These are phyloP conservation scores for Poecilia picta DNA, from an alignment of 2,797 vertebrate species.

Conservation along the genomic window DNA sequence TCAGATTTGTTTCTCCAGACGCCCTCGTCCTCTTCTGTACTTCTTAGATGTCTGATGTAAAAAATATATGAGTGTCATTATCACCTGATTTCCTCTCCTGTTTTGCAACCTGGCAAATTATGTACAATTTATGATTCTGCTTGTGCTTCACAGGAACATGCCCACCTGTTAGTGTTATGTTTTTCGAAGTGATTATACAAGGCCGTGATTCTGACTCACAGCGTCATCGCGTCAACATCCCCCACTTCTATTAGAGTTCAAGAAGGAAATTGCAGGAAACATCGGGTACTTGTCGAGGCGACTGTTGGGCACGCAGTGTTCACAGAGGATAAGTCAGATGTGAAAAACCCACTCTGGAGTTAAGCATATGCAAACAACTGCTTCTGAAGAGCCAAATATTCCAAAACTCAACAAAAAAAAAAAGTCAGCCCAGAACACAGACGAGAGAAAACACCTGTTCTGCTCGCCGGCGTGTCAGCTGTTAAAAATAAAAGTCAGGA, in stretches of 20 bases:
- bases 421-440: background rate
- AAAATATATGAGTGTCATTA: background rate
- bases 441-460: background rate
- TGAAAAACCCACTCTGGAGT: background rate
- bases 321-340: background rate
- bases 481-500: background rate
- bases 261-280: conserved; percentile 2
- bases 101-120: background rate
- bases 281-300: conserved; percentile 1
- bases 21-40: too few relatives aligned
- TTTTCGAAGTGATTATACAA: conserved; percentile 1
- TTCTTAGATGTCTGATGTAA: background rate
- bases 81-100: background rate
- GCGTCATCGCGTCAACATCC: conserved; percentile 9
- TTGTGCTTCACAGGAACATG: background rate
- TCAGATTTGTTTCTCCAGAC: too few relatives aligned
- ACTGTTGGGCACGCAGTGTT: background rate
- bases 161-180: conserved; percentile 1
- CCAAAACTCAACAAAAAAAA: background rate
- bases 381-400: background rate
- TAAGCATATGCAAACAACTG: conserved; percentile 6
- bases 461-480: background rate
- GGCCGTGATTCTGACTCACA: conserved; percentile 18
- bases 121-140: background rate
- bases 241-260: conserved; percentile 19